A percentile compares a stretch with the other conserved stretches of the same genome.
Evolutionary conservation across 2,113 vertebrate genomes (phyloP).

Genomic region (Periophthalmus modestus): DNA sequence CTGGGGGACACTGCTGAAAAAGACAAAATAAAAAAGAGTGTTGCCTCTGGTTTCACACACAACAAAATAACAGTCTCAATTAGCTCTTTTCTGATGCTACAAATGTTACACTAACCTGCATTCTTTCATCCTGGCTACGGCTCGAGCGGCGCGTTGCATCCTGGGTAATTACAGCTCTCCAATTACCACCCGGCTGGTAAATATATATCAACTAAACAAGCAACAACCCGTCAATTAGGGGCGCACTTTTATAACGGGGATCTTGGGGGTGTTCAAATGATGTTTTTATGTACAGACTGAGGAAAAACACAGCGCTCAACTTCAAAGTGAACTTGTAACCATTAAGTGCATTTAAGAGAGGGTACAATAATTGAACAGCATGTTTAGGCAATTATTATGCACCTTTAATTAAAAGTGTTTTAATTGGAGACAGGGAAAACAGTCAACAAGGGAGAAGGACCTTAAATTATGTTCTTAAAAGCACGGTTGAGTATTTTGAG

Average conservation of each 20-base stretch:
- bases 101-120: conserved; percentile 58
- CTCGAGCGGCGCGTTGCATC: conserved; percentile 54
- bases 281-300: conserved; percentile 55
- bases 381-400: conserved; percentile 56
- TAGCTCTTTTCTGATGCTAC: conserved; percentile 34
- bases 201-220: conserved; percentile 81
- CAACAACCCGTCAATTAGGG: conserved; percentile 79
- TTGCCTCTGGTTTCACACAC: conserved; percentile 12
- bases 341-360: conserved; percentile 42
- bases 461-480: conserved; percentile 40
- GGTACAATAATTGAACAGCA: conserved; percentile 56
- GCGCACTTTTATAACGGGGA: conserved; percentile 60
- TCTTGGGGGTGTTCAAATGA: conserved; percentile 51
- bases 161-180: conserved; percentile 76
- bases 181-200: conserved; percentile 75
- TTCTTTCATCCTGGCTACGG: conserved; percentile 64
- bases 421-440: conserved; percentile 51
- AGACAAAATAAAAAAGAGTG: conserved; percentile 2
- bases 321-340: conserved; percentile 68
- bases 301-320: conserved; percentile 39
- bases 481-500: conserved; percentile 20
- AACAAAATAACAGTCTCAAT: conserved; percentile 63
- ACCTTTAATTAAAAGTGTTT: conserved; percentile 60
- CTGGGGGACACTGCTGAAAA: conserved; percentile 44
- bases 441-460: conserved; percentile 26